Evolutionary conservation across 2,797 vertebrate species (phyloP), one percentile per base, ranked within the genome.

Genomic region (Hozukius guyotensis): DNA sequence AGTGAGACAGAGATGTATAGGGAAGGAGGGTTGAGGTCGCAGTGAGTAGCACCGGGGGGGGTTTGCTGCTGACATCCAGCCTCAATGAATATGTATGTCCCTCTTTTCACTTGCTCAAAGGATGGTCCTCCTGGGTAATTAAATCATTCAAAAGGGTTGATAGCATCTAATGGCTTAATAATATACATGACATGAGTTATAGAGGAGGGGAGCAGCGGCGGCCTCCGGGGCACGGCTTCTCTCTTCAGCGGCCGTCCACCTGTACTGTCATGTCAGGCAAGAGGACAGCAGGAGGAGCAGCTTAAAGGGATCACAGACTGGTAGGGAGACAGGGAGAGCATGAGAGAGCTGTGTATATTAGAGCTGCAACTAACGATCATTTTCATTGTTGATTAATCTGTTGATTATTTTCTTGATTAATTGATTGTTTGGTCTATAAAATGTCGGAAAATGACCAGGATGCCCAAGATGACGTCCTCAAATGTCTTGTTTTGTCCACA

Each of bases 111-210:
- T 84, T 66, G 63, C 81, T 90, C 68, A 85, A 88, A 89, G 82
- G 80, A 90, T 77, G 85, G 88, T 89, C 85, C 93, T 93, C 88
- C 60, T 62, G 90, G 87, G 87, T 94, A 94, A 95, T 95, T 92
- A 94, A 93, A 89, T 93, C 90, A 94, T 86, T 94, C 83, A 88
- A 87, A 80, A 73, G 75, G 61, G 79, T 52, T 85, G 93, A 95
- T 95, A 94, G 77, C 88, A 94, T 95, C 95, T 95, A 93, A 95
- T 94, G 89, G 86, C 91, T 93, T 95, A 94, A 95, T 95, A 92
- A 95, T 92, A 92, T 88, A 93, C 93, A 91, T 85, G 81, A 81
- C 82, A 89, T 88, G 85, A 92, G 88, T 92, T 89, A 90, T 78
- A 87, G 53, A 60, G 77, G 62, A 80, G 73, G 68, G 67, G 59